phyloP scores from a whole-genome alignment of 2,888 invertebrate species.

The Hydraecia micacea region DNA sequence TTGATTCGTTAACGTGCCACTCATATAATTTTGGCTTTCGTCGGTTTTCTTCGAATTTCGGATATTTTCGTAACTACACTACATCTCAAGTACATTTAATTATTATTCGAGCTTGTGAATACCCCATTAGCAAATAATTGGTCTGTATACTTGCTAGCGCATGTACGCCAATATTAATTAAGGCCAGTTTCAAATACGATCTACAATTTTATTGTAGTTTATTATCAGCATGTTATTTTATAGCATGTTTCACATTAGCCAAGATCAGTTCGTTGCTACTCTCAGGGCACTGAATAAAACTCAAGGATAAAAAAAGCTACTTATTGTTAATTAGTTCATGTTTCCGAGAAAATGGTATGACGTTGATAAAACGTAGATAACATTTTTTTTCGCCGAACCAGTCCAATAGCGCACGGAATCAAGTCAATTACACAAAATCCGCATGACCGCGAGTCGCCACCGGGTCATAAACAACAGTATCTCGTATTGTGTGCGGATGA shows the following conservation, averaged over 20 bases:
- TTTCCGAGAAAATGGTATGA: not conserved
- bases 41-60: not conserved
- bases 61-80: not conserved
- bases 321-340: not conserved
- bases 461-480: constrained; percentile 40
- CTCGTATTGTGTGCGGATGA: constrained; percentile 31
- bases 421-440: constrained; percentile 32
- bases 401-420: not conserved
- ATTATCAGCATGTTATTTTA: not conserved
- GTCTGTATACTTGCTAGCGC: not conserved
- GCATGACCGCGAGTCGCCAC: not conserved
- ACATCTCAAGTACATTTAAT: not conserved
- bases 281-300: not conserved
- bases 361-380: not conserved
- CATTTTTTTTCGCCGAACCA: not conserved
- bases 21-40: not conserved
- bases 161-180: not conserved
- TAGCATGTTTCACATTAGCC: no score
- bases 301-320: not conserved
- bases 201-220: not conserved
- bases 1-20: not conserved
- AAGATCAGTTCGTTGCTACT: not conserved
- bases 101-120: constrained; percentile 9
- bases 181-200: not conserved
- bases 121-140: not conserved